phyloP scores from a whole-genome alignment of 2,113 vertebrate genomes.

The Paradoxurus hermaphroditus region DNA sequence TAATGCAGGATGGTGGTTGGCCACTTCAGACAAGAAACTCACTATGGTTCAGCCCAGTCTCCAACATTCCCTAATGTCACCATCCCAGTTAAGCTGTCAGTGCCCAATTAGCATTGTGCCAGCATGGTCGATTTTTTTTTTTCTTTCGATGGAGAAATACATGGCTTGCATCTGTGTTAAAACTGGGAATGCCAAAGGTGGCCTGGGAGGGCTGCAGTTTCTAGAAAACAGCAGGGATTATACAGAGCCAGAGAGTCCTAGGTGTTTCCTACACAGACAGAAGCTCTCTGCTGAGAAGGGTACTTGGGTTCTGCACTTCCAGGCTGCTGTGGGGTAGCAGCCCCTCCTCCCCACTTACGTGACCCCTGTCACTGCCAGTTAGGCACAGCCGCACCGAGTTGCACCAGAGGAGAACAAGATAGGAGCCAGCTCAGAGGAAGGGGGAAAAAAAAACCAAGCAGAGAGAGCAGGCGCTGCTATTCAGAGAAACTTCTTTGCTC shows the following conservation, averaged over 20 bases:
- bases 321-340: not conserved
- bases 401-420: constrained; percentile 31
- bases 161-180: not conserved
- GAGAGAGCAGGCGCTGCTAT: constrained; percentile 25
- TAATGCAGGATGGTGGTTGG: not conserved
- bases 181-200: not conserved
- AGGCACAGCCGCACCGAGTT: constrained; percentile 25
- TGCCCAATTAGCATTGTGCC: not conserved
- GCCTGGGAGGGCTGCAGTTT: not conserved
- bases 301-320: not conserved
- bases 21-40: not conserved
- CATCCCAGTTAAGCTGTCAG: not conserved
- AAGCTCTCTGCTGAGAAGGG: not conserved
- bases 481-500: constrained; percentile 24
- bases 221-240: not conserved
- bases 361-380: constrained; percentile 10
- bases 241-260: not conserved
- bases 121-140: not conserved
- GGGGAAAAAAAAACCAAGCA: not conserved
- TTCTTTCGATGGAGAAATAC: not conserved
- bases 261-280: not conserved
- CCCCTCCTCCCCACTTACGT: not conserved
- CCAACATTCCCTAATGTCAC: not conserved
- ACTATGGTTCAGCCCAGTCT: not conserved
- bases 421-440: constrained; percentile 43